Evolutionary conservation across 2,113 vertebrate species (phyloP).

Genomic region (Corythornis vintsioides): DNA sequence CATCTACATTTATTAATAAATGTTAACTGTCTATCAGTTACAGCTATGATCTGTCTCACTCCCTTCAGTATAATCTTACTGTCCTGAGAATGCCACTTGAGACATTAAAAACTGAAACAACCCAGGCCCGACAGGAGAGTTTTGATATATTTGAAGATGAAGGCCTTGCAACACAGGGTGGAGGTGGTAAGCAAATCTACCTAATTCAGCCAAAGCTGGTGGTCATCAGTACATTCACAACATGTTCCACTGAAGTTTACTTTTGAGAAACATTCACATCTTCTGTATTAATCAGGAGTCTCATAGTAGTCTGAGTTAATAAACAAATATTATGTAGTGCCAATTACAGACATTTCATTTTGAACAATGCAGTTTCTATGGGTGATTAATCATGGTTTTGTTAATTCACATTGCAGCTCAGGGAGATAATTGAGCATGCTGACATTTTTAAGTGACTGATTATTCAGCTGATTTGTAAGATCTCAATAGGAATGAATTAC

Average conservation of each 20-base stretch:
- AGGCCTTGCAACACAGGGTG: slow-evolving; percentile 87
- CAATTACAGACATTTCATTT: slow-evolving; percentile 1
- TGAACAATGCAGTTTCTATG: slow-evolving; percentile 33
- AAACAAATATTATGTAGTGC: background rate
- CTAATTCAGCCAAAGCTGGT: background rate
- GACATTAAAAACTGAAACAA: slow-evolving; percentile 78
- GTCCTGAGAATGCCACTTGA: slow-evolving; percentile 87
- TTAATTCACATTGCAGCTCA: slow-evolving; percentile 12
- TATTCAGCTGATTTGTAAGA: background rate
- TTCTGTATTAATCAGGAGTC: background rate
- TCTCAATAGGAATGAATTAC: background rate
- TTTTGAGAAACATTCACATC: background rate
- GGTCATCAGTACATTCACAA: background rate
- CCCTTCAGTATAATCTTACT: slow-evolving; percentile 95
- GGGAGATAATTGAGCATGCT: slow-evolving; percentile 41
- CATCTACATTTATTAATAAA: slow-evolving; percentile 31
- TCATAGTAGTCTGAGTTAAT: background rate
- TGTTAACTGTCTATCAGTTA: slow-evolving; percentile 82
- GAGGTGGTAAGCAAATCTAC: slow-evolving; percentile 70
- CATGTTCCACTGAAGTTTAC: background rate
- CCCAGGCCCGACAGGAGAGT: slow-evolving; percentile 84
- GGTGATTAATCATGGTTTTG: slow-evolving; percentile 26
- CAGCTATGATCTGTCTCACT: slow-evolving; percentile 97
- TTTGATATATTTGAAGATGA: slow-evolving; percentile 99
- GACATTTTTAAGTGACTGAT: slow-evolving; percentile 44